These are phyloP conservation scores for Falco cherrug DNA, from an alignment of 2,797 vertebrate species.

Conservation along the genomic window DNA sequence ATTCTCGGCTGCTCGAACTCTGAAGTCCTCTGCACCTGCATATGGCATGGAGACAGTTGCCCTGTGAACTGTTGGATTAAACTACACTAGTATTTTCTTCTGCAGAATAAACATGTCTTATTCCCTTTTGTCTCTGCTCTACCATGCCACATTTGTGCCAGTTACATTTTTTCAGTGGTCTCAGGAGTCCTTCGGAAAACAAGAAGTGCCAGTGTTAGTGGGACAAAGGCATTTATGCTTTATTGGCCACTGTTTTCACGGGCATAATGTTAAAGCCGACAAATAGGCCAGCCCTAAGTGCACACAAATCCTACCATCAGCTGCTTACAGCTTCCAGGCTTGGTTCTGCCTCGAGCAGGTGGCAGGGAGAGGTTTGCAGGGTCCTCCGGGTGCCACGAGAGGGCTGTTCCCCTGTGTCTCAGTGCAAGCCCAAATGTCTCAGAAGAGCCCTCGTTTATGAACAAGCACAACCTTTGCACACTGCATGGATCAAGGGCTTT, in stretches of 20 bases:
- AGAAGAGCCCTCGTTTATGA: neutral
- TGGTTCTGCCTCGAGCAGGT: neutral
- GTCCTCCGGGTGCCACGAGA: fast-evolving
- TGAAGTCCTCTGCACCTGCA: neutral
- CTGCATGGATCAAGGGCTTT: neutral
- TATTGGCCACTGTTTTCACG: constrained; percentile 26
- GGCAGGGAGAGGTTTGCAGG: neutral
- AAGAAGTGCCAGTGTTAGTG: constrained; percentile 4
- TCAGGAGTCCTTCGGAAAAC: constrained; percentile 37
- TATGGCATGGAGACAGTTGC: neutral
- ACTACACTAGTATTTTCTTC: constrained; percentile 27
- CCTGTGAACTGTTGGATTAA: constrained; percentile 31
- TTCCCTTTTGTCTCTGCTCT: constrained; percentile 40
- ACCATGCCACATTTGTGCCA: constrained; percentile 43
- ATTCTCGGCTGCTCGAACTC: neutral
- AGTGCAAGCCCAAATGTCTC: neutral
- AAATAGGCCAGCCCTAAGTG: constrained; percentile 5
- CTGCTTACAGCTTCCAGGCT: neutral
- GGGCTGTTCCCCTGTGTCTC: neutral
- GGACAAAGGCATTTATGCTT: constrained; percentile 47
- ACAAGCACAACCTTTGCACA: neutral
- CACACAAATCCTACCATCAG: neutral
- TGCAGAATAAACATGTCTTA: constrained; percentile 51
- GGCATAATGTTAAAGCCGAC: constrained; percentile 17
- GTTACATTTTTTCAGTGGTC: constrained; percentile 56